Evolutionary conservation across 2,888 invertebrate species (phyloP).

Genomic region (Craniophora ligustri): DNA sequence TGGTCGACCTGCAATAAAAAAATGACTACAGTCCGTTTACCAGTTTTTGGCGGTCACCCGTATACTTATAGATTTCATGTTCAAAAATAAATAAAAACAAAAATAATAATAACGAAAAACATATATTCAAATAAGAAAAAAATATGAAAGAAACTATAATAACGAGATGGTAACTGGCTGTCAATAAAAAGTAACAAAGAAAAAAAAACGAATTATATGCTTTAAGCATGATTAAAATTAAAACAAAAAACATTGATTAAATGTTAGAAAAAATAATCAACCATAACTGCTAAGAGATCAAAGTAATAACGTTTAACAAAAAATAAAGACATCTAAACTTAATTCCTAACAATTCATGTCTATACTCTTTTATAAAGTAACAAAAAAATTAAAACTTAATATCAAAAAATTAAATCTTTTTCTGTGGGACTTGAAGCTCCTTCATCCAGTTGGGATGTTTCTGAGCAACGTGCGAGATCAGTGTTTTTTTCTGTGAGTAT

Average conservation of each 20-base stretch:
- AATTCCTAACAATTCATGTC: constrained; percentile 71
- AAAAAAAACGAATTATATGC: constrained; percentile 11
- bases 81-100: constrained; percentile 49
- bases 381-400: constrained; percentile 44
- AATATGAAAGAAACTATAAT: constrained; percentile 26
- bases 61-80: constrained; percentile 28
- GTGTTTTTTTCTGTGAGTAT: constrained; percentile 91
- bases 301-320: constrained; percentile 29
- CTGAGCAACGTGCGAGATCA: constrained; percentile 87
- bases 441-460: constrained; percentile 69
- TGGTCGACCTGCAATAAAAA: constrained; percentile 81
- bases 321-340: constrained; percentile 37
- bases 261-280: constrained; percentile 19
- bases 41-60: constrained; percentile 12
- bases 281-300: constrained; percentile 46
- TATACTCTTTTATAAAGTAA: constrained; percentile 50
- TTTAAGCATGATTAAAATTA: constrained; percentile 26
- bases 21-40: constrained; percentile 71
- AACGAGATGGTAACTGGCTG: constrained; percentile 41
- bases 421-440: constrained; percentile 29
- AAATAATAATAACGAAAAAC: constrained; percentile 51
- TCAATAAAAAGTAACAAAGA: constrained; percentile 33
- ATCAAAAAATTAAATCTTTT: constrained; percentile 37
- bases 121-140: constrained; percentile 62
- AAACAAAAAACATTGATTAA: constrained; percentile 19